phyloP scores from a whole-genome alignment of 2,797 vertebrate genomes.

The Pitangus sulphuratus region DNA sequence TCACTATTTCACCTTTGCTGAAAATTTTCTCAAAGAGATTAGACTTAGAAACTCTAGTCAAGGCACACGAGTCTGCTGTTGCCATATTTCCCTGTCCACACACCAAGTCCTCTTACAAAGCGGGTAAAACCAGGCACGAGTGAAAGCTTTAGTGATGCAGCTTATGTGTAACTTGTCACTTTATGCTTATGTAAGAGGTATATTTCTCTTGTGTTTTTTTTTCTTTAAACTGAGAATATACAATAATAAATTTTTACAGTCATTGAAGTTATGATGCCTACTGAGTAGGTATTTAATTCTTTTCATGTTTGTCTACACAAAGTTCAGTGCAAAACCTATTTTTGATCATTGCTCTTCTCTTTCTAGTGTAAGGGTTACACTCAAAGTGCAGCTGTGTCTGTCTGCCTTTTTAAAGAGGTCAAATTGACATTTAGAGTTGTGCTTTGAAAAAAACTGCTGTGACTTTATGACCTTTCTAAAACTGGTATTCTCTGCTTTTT shows the following conservation, averaged over 20 bases:
- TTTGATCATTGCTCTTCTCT: background rate
- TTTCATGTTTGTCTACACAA: background rate
- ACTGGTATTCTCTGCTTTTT: background rate
- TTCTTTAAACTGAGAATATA: background rate
- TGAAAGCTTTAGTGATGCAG: background rate
- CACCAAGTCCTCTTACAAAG: background rate
- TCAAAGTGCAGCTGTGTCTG: background rate
- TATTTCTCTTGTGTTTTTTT: background rate
- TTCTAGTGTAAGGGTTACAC: background rate
- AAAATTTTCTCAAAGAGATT: background rate
- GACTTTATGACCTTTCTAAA: conserved; percentile 34
- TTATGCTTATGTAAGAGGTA: background rate
- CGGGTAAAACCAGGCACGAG: background rate
- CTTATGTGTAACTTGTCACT: background rate
- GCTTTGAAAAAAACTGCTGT: conserved; percentile 23
- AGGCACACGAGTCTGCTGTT: background rate
- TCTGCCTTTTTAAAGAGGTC: background rate
- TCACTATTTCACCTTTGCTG: background rate
- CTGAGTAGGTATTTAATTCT: background rate
- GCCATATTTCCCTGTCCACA: background rate
- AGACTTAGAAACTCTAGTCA: background rate
- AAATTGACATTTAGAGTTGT: background rate
- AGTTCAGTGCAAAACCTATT: background rate
- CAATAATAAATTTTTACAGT: background rate
- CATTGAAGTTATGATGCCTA: background rate